phyloP scores from a whole-genome alignment of 2,797 vertebrate species.

The Ataeniobius toweri region DNA sequence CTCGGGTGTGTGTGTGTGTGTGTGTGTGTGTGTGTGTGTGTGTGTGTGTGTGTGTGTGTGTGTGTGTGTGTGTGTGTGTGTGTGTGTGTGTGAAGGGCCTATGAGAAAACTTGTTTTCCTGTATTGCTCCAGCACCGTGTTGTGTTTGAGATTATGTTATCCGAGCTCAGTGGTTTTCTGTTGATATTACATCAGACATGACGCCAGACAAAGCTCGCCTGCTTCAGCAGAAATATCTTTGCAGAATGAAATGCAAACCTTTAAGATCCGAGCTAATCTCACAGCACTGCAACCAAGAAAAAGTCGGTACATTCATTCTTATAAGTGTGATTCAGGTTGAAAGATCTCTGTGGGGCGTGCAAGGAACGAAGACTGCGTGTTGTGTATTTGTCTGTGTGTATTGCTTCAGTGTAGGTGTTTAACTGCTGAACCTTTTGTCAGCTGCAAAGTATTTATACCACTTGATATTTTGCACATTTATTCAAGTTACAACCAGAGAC shows the following conservation, averaged over 20 bases:
- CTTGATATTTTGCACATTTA: background rate
- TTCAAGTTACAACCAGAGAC: background rate
- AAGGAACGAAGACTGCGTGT: background rate
- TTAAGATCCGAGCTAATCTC: background rate
- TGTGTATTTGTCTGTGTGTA: too few relatives aligned
- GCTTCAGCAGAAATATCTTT: conserved; percentile 1
- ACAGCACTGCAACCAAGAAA: background rate
- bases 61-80: background rate
- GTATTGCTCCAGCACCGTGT: background rate
- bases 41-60: too few relatives aligned
- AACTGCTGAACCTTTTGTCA: background rate
- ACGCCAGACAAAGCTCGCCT: background rate
- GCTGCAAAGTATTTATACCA: background rate
- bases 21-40: too few relatives aligned
- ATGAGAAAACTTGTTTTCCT: conserved; percentile 2
- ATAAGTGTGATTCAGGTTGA: too few relatives aligned
- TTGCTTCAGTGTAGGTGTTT: background rate
- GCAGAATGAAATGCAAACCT: conserved; percentile 2
- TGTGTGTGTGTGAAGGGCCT: background rate
- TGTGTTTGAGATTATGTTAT: conserved; percentile 4
- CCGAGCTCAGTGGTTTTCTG: background rate
- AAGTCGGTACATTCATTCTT: background rate
- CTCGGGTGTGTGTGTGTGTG: too few relatives aligned
- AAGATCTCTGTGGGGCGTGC: background rate
- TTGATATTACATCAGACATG: conserved; percentile 3